These are phyloP conservation scores for Himalopsyche tibetana DNA, from an alignment of 2,888 invertebrate genomes.

Conservation along the genomic window DNA sequence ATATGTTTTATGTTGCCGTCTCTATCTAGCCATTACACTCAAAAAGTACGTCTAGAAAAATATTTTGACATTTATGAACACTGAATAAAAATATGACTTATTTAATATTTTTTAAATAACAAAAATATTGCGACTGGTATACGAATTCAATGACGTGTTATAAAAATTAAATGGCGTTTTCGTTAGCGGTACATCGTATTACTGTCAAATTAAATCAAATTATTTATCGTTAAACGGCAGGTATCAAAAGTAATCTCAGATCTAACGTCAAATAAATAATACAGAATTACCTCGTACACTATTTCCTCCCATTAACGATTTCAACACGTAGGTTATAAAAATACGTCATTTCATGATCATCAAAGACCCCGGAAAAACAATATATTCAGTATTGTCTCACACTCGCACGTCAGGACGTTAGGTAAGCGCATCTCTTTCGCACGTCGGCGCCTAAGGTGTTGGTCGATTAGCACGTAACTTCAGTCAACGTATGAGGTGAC, in stretches of 20 bases:
- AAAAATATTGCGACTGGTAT: too few relatives aligned
- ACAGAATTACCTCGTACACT: neutral
- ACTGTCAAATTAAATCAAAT: neutral
- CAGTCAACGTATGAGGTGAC: conserved; percentile 49
- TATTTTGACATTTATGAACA: too few relatives aligned
- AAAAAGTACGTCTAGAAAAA: too few relatives aligned
- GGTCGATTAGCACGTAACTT: conserved; percentile 50
- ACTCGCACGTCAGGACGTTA: conserved; percentile 13
- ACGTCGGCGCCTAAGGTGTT: conserved; percentile 30
- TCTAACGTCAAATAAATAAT: neutral
- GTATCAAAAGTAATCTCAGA: neutral
- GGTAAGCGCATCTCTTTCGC: neutral
- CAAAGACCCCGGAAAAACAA: conserved; percentile 29
- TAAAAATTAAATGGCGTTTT: neutral
- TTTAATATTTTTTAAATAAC: too few relatives aligned
- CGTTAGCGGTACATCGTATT: neutral
- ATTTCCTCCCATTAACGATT: neutral
- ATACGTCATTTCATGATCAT: conserved; percentile 11
- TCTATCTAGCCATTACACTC: too few relatives aligned
- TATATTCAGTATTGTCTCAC: conserved; percentile 28
- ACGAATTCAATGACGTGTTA: neutral
- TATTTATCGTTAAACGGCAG: conserved; percentile 26
- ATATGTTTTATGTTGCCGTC: too few relatives aligned
- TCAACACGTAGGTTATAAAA: conserved; percentile 10
- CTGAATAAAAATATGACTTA: too few relatives aligned